Evolutionary conservation across 1,140 invertebrate species (phyloP).

Genomic region (Drosophila tsacasi): DNA sequence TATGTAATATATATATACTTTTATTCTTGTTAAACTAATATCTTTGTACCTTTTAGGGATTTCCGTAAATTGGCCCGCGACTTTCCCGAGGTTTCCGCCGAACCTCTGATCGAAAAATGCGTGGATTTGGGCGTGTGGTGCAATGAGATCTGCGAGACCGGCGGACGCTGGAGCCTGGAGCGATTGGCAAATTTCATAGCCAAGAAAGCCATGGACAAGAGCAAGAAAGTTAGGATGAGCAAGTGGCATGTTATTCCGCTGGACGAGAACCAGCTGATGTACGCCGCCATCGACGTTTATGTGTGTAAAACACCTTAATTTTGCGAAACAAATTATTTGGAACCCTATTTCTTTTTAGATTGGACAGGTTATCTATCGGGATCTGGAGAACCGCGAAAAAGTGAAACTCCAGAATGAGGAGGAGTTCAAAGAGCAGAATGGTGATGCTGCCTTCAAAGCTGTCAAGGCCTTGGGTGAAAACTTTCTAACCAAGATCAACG

Average conservation of each 20-base stretch:
- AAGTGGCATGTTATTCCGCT: slow-evolving; percentile 88
- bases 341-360: slow-evolving; percentile 51
- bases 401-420: slow-evolving; percentile 60
- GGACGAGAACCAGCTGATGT: slow-evolving; percentile 86
- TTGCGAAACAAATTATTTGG: neutral
- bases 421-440: slow-evolving; percentile 78
- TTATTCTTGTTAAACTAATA: too few species aligned
- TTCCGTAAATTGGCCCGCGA: slow-evolving; percentile 88
- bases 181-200: slow-evolving; percentile 87
- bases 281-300: slow-evolving; percentile 90
- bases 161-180: slow-evolving; percentile 88
- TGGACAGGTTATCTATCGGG: slow-evolving; percentile 79
- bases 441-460: slow-evolving; percentile 75
- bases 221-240: slow-evolving; percentile 87
- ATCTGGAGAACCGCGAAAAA: slow-evolving; percentile 67
- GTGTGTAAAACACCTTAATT: slow-evolving; percentile 83
- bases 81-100: slow-evolving; percentile 87
- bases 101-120: slow-evolving; percentile 87
- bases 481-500: slow-evolving; percentile 62
- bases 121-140: slow-evolving; percentile 87
- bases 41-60: slow-evolving; percentile 85
- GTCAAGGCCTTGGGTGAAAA: slow-evolving; percentile 71
- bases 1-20: neutral
- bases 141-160: slow-evolving; percentile 86
- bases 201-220: slow-evolving; percentile 86